Evolutionary conservation across 2,888 invertebrate species (phyloP).

Genomic region (Nebria brevicollis): DNA sequence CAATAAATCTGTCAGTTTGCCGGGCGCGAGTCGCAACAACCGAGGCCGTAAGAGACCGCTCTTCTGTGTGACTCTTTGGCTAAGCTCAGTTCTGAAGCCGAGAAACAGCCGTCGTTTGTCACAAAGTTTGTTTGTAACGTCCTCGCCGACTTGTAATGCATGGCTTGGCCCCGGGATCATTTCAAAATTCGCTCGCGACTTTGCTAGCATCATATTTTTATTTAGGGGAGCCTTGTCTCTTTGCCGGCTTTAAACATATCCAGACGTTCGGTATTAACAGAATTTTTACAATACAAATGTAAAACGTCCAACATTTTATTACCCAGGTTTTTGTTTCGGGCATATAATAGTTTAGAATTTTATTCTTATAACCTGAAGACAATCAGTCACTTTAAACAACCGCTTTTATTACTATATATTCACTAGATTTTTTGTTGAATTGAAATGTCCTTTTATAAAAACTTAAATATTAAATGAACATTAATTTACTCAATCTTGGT

Average conservation of each 20-base stretch:
- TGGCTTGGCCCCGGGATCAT: conserved; percentile 32
- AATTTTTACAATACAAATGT: neutral
- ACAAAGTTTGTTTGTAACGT: conserved; percentile 37
- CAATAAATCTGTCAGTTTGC: conserved; percentile 16
- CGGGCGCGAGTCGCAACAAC: neutral
- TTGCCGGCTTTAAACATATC: conserved; percentile 19
- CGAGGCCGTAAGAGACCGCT: conserved; percentile 9
- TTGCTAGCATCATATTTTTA: conserved; percentile 16
- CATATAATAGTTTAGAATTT: neutral
- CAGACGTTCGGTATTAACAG: neutral
- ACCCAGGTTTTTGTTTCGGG: neutral
- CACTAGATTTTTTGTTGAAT: neutral
- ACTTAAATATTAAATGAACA: too few species aligned
- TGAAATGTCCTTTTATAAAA: too few species aligned
- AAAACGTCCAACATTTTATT: neutral
- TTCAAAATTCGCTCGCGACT: conserved; percentile 29
- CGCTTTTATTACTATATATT: neutral
- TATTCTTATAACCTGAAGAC: neutral
- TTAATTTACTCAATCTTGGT: too few species aligned
- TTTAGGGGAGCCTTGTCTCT: conserved; percentile 12
- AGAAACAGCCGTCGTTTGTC: conserved; percentile 38
- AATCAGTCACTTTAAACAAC: neutral
- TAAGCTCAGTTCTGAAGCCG: conserved; percentile 29
- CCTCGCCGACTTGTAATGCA: conserved; percentile 34
- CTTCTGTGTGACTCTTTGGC: conserved; percentile 22